Evolutionary conservation across 2,888 invertebrate genomes (phyloP), one percentile per base, ranked within the genome.

Genomic region (Aphodius granarius): DNA sequence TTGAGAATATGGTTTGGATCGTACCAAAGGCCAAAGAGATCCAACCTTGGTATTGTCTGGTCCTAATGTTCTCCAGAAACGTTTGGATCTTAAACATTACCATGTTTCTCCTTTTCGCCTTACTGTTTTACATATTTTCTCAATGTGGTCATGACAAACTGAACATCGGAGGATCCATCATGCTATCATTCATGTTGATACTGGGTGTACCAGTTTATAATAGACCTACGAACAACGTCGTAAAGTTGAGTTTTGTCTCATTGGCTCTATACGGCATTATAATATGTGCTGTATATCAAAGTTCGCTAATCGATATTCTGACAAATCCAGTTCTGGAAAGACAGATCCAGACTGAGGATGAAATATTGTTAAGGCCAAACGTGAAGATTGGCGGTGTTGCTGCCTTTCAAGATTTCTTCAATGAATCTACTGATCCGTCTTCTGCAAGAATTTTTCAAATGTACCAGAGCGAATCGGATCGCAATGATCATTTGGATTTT

Each of bases 1-100:
- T 87, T 3, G 91, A 91, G 83, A 88, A 88, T 0, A 90, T 91
- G 80, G 88, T 90, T 2, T 92, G 91, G 91, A 86, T 89, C 20
- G 89, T 89, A 0, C 90, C 90, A 9, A 82, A 88, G 76, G 91
- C 92, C 2, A 81, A 86, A 16, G 82, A 80, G 0, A 86, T 87
- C 6, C 89, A 90, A 0, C 85, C 88, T 15, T 92, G 91, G 90
- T 83, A 87, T 71, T 87, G 90, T 63, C 84, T 91, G 62, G 83
- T 89, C 3, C 84, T 87, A 0, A 90, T 91, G 76, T 92, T 91
- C 78, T 77, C 86, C 5, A 78, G 79, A 5, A 75, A 82, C 15
- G 88, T 90, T 0, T 92, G 92, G 92, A 76, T 86, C 0, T 82
- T 87, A 3, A 88, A 88, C 16, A 80, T 88, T 4, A 76, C 82